phyloP scores from a whole-genome alignment of 2,797 vertebrate species.

The Cynopterus sphinx region DNA sequence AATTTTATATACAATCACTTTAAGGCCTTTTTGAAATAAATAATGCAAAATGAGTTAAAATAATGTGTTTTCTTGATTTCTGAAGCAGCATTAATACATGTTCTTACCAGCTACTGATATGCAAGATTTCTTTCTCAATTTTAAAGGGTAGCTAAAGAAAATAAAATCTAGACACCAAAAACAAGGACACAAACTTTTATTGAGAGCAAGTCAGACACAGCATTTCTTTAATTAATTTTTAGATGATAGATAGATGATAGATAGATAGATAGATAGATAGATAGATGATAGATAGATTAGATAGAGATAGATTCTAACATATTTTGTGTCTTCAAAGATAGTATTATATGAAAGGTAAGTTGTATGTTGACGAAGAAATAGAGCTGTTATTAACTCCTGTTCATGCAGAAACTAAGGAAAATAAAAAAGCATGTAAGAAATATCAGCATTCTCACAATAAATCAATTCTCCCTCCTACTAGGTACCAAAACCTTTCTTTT shows the following conservation, averaged over 20 bases:
- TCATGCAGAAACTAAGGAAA: neutral
- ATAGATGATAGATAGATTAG: neutral
- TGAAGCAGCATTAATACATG: neutral
- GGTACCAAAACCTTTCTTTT: neutral
- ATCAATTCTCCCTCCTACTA: neutral
- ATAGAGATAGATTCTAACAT: neutral
- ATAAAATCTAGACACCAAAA: constrained; percentile 26
- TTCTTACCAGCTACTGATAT: neutral
- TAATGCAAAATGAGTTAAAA: constrained; percentile 37
- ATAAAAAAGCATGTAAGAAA: constrained; percentile 33
- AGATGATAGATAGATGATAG: neutral
- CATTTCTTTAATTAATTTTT: constrained; percentile 54
- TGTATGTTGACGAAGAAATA: constrained; percentile 50
- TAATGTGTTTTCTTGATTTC: constrained; percentile 9
- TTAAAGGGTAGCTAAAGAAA: constrained; percentile 22
- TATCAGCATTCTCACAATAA: neutral
- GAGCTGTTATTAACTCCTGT: constrained; percentile 36
- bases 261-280: neutral
- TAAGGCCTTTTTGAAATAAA: constrained; percentile 53
- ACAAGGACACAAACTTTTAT: constrained; percentile 46
- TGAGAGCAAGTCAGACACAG: constrained; percentile 20
- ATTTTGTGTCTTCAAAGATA: constrained; percentile 18
- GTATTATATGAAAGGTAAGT: constrained; percentile 41
- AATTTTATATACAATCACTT: constrained; percentile 25
- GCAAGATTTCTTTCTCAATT: neutral